A percentile compares a stretch with the other conserved stretches of the same genome.
phyloP scores from a whole-genome alignment of 1,140 invertebrate species.

The Hycleus cichorii region DNA sequence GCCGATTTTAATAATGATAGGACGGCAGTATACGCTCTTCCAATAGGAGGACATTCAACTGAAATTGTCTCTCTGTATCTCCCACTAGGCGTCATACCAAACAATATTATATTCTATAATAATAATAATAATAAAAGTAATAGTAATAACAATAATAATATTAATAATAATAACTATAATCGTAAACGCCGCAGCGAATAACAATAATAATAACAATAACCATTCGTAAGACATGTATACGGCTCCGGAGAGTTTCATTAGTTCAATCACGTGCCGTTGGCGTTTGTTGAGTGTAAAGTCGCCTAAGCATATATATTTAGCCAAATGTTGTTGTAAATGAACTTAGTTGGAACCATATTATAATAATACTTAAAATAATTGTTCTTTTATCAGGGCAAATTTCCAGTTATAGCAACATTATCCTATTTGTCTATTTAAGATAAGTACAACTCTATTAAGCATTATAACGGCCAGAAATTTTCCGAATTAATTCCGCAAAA shows the following conservation, averaged over 20 bases:
- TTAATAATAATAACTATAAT: constrained; percentile 33
- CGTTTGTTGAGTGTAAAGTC: constrained; percentile 10
- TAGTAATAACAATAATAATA: constrained; percentile 24
- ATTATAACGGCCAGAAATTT: too few species aligned
- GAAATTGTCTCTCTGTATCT: not conserved
- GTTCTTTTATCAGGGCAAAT: too few species aligned
- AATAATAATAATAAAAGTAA: constrained; percentile 19
- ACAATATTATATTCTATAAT: constrained; percentile 39
- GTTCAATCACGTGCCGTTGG: constrained; percentile 30
- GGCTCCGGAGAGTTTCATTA: constrained; percentile 34
- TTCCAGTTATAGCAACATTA: too few species aligned
- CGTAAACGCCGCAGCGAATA: constrained; percentile 37
- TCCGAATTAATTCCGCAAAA: too few species aligned
- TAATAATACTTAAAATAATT: not conserved
- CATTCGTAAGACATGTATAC: constrained; percentile 35
- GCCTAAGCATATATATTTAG: constrained; percentile 15
- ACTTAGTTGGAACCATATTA: constrained; percentile 14
- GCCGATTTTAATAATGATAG: too few species aligned
- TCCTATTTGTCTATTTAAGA: too few species aligned
- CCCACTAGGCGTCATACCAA: constrained; percentile 20
- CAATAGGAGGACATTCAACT: too few species aligned
- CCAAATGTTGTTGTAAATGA: constrained; percentile 18
- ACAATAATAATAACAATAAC: constrained; percentile 38
- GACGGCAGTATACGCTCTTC: too few species aligned
- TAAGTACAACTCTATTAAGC: too few species aligned